phyloP scores from a whole-genome alignment of 2,113 vertebrate genomes.

The Hippocampus guttulatus region DNA sequence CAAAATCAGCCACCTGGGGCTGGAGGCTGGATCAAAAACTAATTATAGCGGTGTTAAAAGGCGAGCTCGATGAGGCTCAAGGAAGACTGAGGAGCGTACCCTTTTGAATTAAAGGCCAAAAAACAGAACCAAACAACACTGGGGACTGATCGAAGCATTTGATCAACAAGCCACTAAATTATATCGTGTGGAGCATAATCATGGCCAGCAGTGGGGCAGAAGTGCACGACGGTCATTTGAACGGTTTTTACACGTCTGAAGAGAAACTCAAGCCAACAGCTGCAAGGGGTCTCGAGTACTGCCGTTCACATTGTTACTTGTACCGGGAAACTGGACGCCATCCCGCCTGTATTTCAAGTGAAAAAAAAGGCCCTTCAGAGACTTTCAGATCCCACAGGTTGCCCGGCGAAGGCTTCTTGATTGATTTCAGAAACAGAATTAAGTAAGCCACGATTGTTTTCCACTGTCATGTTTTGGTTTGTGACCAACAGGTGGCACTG shows the following conservation, averaged over 20 bases:
- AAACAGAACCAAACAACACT: constrained; percentile 25
- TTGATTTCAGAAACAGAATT: background rate
- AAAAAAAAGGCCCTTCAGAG: background rate
- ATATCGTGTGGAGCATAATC: no score
- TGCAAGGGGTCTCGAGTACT: background rate
- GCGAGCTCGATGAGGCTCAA: constrained; percentile 59
- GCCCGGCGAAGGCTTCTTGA: no score
- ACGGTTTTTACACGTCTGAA: background rate
- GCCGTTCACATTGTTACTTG: background rate
- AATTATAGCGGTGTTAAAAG: constrained; percentile 73
- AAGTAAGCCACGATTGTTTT: no score
- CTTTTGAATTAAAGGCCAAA: constrained; percentile 52
- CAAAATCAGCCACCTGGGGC: constrained; percentile 58
- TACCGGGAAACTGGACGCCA: background rate
- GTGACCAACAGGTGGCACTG: no score
- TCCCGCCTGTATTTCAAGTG: background rate
- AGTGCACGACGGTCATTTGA: no score
- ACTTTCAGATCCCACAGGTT: no score
- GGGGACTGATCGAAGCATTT: background rate
- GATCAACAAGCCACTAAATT: background rate
- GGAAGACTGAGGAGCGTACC: constrained; percentile 51
- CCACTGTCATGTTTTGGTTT: no score
- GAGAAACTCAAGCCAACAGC: background rate
- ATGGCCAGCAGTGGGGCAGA: no score
- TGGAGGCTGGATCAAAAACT: constrained; percentile 66